These are phyloP conservation scores for Phrynosoma platyrhinos DNA, from an alignment of 2,113 vertebrate genomes.

Conservation along the genomic window DNA sequence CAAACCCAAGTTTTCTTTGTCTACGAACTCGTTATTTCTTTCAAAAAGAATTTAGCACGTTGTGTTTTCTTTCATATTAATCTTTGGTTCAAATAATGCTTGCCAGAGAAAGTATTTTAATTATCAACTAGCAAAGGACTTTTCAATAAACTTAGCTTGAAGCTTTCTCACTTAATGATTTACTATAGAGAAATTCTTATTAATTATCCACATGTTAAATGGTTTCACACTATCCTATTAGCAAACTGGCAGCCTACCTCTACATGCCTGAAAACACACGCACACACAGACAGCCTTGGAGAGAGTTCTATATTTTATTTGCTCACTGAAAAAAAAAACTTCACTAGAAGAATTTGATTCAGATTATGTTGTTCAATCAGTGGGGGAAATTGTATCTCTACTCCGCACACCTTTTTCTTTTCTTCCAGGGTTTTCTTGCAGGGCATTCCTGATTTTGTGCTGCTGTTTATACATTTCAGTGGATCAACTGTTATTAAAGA, in stretches of 20 bases:
- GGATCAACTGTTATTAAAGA: not conserved
- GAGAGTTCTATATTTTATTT: no score
- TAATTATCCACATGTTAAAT: not conserved
- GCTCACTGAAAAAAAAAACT: no score
- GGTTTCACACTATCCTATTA: not conserved
- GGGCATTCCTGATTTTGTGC: not conserved
- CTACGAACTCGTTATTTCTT: not conserved
- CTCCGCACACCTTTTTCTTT: fast-evolving
- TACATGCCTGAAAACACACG: not conserved
- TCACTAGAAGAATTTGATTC: not conserved
- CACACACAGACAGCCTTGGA: not conserved
- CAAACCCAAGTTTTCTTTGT: not conserved
- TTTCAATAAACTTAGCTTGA: not conserved
- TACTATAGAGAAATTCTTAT: not conserved
- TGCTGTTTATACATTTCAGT: not conserved
- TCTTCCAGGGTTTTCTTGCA: not conserved
- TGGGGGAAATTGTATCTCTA: not conserved
- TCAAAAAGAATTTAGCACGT: no score
- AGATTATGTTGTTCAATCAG: not conserved
- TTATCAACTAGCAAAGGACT: not conserved
- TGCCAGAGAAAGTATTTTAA: not conserved
- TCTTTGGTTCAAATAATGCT: not conserved
- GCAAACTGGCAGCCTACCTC: not conserved
- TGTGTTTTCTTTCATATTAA: not conserved
- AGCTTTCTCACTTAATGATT: not conserved